These are phyloP conservation scores for Vidua macroura DNA, from an alignment of 2,113 vertebrate species.

Conservation along the genomic window DNA sequence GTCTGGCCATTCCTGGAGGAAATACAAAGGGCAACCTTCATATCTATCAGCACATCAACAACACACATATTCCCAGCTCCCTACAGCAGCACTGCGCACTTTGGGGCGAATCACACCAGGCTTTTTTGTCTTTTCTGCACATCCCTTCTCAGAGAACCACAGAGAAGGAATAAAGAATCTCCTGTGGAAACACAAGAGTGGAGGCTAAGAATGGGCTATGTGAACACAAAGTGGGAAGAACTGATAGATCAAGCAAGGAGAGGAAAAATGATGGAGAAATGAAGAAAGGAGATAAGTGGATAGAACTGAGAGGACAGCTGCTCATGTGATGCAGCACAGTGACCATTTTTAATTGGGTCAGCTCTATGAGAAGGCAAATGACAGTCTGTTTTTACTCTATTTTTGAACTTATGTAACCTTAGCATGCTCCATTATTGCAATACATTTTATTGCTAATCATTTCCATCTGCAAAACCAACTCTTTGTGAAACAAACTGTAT, in stretches of 20 bases:
- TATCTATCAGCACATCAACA: background rate
- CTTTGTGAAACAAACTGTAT: background rate
- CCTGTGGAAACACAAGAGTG: background rate
- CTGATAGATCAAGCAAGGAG: background rate
- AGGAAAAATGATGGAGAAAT: background rate
- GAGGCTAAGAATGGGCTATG: background rate
- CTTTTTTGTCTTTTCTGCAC: background rate
- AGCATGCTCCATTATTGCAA: slow-evolving; percentile 16
- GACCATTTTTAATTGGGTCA: slow-evolving; percentile 26
- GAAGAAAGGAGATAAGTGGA: background rate
- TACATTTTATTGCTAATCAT: slow-evolving; percentile 32
- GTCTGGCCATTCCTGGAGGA: background rate
- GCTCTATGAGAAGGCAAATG: background rate
- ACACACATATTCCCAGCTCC: rapidly evolving
- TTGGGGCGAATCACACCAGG: background rate
- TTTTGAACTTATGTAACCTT: slow-evolving; percentile 58
- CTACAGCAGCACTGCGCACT: background rate
- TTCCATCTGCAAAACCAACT: slow-evolving; percentile 36
- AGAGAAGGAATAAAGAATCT: background rate
- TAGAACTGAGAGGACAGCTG: background rate
- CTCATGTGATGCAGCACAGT: background rate
- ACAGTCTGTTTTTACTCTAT: slow-evolving; percentile 6
- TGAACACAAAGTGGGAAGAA: background rate
- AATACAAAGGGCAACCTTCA: background rate
- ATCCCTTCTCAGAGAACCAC: background rate